Percentiles rank a stretch among this genome's conserved stretches.
phyloP scores from a whole-genome alignment of 2,888 invertebrate genomes.

The Lochmaea capreae region DNA sequence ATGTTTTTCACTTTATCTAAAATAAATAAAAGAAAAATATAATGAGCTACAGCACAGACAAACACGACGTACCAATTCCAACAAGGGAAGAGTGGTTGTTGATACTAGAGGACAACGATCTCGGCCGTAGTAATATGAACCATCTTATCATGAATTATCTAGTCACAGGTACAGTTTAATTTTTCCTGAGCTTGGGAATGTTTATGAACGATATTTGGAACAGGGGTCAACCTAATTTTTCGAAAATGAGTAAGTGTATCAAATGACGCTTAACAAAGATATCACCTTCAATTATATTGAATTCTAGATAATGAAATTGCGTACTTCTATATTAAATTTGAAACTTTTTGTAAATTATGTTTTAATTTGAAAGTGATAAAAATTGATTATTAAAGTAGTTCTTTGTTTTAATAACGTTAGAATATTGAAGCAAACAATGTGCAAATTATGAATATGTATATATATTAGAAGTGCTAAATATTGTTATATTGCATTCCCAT shows the following conservation, averaged over 20 bases:
- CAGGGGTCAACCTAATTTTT: not conserved
- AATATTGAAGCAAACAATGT: too few relatives aligned
- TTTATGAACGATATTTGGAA: not conserved
- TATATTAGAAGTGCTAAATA: not conserved
- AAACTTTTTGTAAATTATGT: not conserved
- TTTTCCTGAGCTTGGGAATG: conserved; percentile 9
- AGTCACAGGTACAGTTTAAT: conserved; percentile 81
- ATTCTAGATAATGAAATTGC: conserved; percentile 4
- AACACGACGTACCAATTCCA: conserved; percentile 63
- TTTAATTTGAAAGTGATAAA: not conserved
- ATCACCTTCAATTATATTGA: not conserved
- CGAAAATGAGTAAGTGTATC: conserved; percentile 10
- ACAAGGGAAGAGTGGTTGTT: conserved; percentile 81
- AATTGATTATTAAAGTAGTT: not conserved
- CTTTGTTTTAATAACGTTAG: too few relatives aligned
- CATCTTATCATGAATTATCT: conserved; percentile 98
- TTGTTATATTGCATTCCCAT: too few relatives aligned
- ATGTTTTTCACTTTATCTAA: conserved; percentile 33
- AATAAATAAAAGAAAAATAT: conserved; percentile 45
- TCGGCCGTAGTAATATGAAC: conserved; percentile 94
- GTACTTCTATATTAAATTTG: not conserved
- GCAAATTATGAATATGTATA: not conserved
- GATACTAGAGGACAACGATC: conserved; percentile 80
- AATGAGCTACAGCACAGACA: conserved; percentile 68
- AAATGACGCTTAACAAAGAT: not conserved